phyloP scores from a whole-genome alignment of 2,888 invertebrate genomes.

The Hedya salicella region DNA sequence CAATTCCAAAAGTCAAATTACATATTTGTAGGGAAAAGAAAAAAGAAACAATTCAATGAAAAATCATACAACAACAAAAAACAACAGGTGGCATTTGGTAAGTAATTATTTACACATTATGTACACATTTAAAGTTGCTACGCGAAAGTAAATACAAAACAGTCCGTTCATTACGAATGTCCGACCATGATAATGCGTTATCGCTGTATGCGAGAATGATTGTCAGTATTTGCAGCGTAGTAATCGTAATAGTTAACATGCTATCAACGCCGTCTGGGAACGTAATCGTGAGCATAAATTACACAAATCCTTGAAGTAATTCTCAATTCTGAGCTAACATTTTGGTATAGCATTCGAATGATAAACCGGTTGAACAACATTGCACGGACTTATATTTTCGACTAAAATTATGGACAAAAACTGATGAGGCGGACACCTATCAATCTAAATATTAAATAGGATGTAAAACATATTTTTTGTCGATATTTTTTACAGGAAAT shows the following conservation, averaged over 20 bases:
- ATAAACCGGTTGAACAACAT: constrained; percentile 32
- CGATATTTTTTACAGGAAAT: neutral
- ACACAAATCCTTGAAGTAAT: constrained; percentile 22
- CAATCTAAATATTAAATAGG: neutral
- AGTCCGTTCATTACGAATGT: too few relatives aligned
- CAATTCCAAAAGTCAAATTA: too few relatives aligned
- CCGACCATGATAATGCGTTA: neutral
- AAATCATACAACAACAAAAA: too few relatives aligned
- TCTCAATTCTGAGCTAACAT: constrained; percentile 15
- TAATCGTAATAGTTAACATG: constrained; percentile 18
- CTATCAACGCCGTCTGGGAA: constrained; percentile 22
- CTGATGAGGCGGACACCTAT: neutral
- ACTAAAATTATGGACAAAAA: constrained; percentile 8
- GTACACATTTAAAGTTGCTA: too few relatives aligned
- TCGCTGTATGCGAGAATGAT: constrained; percentile 25
- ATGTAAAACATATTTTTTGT: neutral
- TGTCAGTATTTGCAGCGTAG: constrained; percentile 26
- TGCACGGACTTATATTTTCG: constrained; percentile 19
- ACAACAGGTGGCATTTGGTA: too few relatives aligned
- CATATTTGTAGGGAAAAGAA: too few relatives aligned
- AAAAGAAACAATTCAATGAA: too few relatives aligned
- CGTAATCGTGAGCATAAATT: constrained; percentile 26
- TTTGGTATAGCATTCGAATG: constrained; percentile 20
- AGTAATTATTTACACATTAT: too few relatives aligned
- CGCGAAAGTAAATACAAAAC: too few relatives aligned